Percentiles rank a stretch among this genome's conserved stretches.
Conservation (phyloP, 1,140 invertebrate species). For the Metopolophium dirhodum region DNA sequence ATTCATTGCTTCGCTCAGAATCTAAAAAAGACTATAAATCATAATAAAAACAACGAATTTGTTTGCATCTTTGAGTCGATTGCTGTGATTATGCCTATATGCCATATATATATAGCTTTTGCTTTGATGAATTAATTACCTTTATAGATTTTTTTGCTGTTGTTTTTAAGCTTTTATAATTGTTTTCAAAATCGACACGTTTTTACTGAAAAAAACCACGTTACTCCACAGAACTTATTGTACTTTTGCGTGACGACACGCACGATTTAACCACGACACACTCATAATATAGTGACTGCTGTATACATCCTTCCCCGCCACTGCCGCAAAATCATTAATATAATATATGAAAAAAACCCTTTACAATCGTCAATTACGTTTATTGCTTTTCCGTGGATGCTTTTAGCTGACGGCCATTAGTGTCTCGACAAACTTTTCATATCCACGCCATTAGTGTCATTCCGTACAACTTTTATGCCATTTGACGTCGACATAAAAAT, state of each 20-base stretch:
- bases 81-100: neutral
- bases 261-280: slow-evolving; percentile 28
- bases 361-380: slow-evolving; percentile 54
- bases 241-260: slow-evolving; percentile 38
- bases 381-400: slow-evolving; percentile 53
- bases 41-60: too few relatives aligned
- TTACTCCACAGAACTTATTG: neutral
- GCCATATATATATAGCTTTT: neutral
- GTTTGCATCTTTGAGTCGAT: too few relatives aligned
- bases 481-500: slow-evolving; percentile 38
- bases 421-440: slow-evolving; percentile 51
- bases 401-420: slow-evolving; percentile 57
- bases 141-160: neutral
- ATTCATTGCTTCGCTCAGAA: too few relatives aligned
- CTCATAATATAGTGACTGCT: neutral
- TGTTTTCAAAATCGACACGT: neutral
- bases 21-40: too few relatives aligned
- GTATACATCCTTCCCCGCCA: neutral
- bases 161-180: neutral
- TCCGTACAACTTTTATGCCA: slow-evolving; percentile 41
- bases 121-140: neutral
- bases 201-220: neutral
- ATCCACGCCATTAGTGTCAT: slow-evolving; percentile 53
- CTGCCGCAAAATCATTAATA: slow-evolving; percentile 23
- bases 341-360: slow-evolving; percentile 47